phyloP scores from a whole-genome alignment of 1,140 invertebrate species.

The Nasonia longicornis region DNA sequence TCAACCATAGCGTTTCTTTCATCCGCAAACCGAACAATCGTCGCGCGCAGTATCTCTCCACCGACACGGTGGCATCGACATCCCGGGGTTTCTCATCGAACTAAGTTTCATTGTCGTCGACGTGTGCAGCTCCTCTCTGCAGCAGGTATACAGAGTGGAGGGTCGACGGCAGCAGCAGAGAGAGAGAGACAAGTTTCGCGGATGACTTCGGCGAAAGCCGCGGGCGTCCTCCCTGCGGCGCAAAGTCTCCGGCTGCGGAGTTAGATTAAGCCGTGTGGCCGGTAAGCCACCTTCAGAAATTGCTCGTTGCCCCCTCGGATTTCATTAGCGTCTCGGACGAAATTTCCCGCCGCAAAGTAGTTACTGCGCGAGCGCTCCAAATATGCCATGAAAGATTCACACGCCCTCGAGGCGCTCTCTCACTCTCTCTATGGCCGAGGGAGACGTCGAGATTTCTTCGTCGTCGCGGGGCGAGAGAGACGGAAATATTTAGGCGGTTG shows the following conservation, averaged over 20 bases:
- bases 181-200: slow-evolving; percentile 57
- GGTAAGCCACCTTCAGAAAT: slow-evolving; percentile 67
- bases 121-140: slow-evolving; percentile 51
- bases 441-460: slow-evolving; percentile 7
- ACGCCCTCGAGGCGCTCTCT: slow-evolving; percentile 7
- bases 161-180: neutral
- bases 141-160: neutral
- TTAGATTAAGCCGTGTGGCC: slow-evolving; percentile 65
- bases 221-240: slow-evolving; percentile 53
- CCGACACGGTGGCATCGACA: slow-evolving; percentile 51
- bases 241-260: slow-evolving; percentile 61
- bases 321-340: slow-evolving; percentile 65
- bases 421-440: neutral
- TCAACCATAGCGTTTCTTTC: too few relatives aligned
- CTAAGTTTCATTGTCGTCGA: slow-evolving; percentile 65
- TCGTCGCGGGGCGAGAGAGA: neutral
- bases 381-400: slow-evolving; percentile 48
- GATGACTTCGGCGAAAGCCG: slow-evolving; percentile 54
- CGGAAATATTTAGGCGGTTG: neutral
- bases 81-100: slow-evolving; percentile 60
- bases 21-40: too few relatives aligned
- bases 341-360: slow-evolving; percentile 61
- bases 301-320: slow-evolving; percentile 65
- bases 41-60: too few relatives aligned
- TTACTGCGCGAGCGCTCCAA: slow-evolving; percentile 42